phyloP scores from a whole-genome alignment of 2,113 vertebrate genomes.

The Tragelaphus strepsiceros region DNA sequence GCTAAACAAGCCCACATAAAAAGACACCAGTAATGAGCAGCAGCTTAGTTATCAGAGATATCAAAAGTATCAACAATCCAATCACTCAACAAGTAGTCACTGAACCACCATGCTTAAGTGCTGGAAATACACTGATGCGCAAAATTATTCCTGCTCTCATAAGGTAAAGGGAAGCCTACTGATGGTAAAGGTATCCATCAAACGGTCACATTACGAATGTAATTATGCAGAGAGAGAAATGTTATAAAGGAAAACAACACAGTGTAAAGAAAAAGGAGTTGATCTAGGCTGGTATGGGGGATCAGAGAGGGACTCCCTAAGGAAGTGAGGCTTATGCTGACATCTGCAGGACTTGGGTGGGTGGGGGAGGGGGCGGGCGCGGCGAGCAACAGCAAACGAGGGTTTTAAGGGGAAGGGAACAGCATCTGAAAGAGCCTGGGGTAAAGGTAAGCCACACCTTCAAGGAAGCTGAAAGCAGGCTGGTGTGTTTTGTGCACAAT shows the following conservation, averaged over 20 bases:
- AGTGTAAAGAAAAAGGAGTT: neutral
- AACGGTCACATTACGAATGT: neutral
- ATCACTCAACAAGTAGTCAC: neutral
- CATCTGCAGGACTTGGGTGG: neutral
- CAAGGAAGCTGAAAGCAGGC: neutral
- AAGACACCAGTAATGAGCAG: neutral
- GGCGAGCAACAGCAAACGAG: neutral
- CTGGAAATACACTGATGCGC: neutral
- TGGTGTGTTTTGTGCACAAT: neutral
- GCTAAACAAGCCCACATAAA: neutral
- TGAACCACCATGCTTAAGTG: neutral
- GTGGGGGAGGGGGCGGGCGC: fast-evolving
- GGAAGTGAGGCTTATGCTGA: neutral
- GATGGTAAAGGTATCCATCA: neutral
- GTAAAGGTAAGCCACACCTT: neutral
- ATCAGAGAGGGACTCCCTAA: neutral
- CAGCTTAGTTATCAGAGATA: neutral
- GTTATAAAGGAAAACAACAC: neutral
- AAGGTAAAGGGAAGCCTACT: neutral
- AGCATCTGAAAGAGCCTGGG: neutral
- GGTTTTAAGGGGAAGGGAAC: neutral
- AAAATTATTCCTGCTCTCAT: neutral
- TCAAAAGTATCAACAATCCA: neutral
- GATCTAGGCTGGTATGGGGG: neutral
- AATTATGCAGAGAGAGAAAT: neutral